Base-by-base conservation (phyloP, 2,113 vertebrate species). In the Corythornis cristatus region DNA sequence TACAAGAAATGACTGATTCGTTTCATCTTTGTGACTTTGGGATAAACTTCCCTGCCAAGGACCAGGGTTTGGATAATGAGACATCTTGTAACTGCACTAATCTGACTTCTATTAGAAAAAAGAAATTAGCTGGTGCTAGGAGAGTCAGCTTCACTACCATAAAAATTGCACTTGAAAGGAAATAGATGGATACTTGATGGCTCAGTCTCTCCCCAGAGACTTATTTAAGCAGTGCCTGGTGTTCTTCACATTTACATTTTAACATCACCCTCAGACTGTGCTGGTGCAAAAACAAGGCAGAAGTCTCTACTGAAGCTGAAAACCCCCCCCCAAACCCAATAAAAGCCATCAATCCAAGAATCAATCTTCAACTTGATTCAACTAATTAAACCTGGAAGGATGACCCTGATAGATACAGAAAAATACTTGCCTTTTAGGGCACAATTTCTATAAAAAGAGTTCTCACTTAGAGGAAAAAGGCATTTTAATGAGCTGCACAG, bases 401-500 rank as follows among this genome's bases (percentile, higher is more conserved):
- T 89, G 75, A 95, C 89, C 93, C 35, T 71, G 78, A 84, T 90
- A 75, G 2, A n/a, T 0, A 95, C 72, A 81, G 64, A 92, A 88
- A 89, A 91, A 71, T 42, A 86, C 51, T 86, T n/a, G 1, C 60
- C 75, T 74, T 83, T 93, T 93, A 89, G 93, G 89, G 85, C 72
- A 91, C 23, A 13, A 46, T 71, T 94, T 70, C 82, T 93, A 89
- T 83, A 91, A 91, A 87, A 87, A 79, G 81, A 88, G 82, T 74
- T 96, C 91, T 93, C 94, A 91, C 89, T 90, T 45, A 1, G 11
- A 91, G 64, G 56, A 80, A 89, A 25, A 62, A 83, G 84, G 56
- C 82, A 88, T 96, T 93, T 96, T 95, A 96, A 95, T 89, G 87
- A 96, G 91, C 54, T 92, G 4, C 82, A 82, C 45, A 23, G 56